These are phyloP conservation scores for Harpalus rubripes DNA, from an alignment of 2,888 invertebrate genomes.

Conservation along the genomic window DNA sequence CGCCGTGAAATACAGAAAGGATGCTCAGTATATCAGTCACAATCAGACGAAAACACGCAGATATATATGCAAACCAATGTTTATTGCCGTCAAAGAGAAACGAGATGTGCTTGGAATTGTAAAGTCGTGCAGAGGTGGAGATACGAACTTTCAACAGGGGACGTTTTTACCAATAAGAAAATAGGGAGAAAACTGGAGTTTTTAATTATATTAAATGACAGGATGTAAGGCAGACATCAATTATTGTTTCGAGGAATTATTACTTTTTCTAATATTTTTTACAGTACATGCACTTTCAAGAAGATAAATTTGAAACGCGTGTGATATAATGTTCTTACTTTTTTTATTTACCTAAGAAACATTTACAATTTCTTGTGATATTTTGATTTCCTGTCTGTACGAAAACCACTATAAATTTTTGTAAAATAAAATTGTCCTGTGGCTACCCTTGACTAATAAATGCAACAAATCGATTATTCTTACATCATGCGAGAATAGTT, in stretches of 20 bases:
- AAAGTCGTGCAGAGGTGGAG: constrained; percentile 31
- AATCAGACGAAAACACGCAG: constrained; percentile 56
- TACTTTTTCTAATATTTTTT: background rate
- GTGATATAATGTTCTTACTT: too few species aligned
- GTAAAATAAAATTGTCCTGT: too few species aligned
- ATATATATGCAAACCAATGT: constrained; percentile 71
- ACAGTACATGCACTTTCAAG: background rate
- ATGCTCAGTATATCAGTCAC: constrained; percentile 57
- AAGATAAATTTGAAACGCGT: too few species aligned
- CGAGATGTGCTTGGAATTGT: constrained; percentile 39
- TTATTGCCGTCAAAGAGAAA: constrained; percentile 69
- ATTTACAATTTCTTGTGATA: too few species aligned
- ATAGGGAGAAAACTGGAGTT: background rate
- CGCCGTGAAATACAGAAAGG: constrained; percentile 38
- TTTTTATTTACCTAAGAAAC: too few species aligned
- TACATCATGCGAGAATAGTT: too few species aligned
- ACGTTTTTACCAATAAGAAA: background rate
- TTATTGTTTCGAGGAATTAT: background rate
- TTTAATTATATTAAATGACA: background rate
- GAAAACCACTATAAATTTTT: too few species aligned
- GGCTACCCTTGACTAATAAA: too few species aligned
- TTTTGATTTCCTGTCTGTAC: too few species aligned
- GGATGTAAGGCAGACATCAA: background rate
- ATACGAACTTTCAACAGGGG: background rate
- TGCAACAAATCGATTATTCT: too few species aligned